phyloP scores from a whole-genome alignment of 1,140 invertebrate genomes.

The Brachionus sp. region DNA sequence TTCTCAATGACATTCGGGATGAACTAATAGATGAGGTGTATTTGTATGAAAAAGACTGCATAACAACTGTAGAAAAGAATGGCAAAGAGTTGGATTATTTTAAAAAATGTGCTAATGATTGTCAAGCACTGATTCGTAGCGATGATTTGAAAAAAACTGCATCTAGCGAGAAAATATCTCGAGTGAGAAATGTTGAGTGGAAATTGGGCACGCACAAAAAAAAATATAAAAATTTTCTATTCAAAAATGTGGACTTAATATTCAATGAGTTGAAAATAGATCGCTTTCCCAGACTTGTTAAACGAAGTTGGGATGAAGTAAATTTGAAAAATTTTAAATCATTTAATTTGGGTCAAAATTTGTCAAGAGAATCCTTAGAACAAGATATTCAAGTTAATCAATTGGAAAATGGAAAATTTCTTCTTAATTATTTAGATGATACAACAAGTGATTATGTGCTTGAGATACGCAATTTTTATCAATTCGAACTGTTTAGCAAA shows the following conservation, averaged over 20 bases:
- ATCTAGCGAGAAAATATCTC: background rate
- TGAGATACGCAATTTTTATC: background rate
- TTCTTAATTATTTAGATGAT: background rate
- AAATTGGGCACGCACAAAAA: background rate
- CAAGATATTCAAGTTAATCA: background rate
- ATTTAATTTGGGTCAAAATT: background rate
- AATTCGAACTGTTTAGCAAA: background rate
- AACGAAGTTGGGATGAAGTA: background rate
- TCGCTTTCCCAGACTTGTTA: background rate
- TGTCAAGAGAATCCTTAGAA: background rate
- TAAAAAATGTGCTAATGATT: background rate
- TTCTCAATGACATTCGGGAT: background rate
- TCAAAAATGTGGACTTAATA: background rate
- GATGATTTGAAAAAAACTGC: background rate
- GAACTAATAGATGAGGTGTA: background rate
- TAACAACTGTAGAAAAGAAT: background rate
- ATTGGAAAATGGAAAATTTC: background rate
- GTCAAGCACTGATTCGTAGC: background rate
- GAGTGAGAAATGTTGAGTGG: background rate
- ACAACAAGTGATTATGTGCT: background rate
- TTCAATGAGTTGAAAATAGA: background rate
- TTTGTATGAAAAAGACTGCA: background rate
- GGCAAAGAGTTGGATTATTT: background rate
- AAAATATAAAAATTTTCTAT: slow-evolving; percentile 1
- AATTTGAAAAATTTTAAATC: background rate